Evolutionary conservation across 2,888 invertebrate species (phyloP).

Genomic region (Latrodectus elegans): DNA sequence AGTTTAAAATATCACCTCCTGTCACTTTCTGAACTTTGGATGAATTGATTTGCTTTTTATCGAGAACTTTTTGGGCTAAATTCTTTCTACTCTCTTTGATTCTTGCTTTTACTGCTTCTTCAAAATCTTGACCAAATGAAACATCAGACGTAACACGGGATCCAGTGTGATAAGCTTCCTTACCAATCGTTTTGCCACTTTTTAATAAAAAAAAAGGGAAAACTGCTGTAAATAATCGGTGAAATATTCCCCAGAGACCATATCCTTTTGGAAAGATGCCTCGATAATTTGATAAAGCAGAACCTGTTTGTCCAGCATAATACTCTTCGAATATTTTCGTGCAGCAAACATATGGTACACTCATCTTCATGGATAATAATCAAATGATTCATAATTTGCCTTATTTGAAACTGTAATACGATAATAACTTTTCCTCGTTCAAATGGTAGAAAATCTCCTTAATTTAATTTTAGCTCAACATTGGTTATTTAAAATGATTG

Average conservation of each 20-base stretch:
- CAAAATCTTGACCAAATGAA: neutral
- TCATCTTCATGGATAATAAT: neutral
- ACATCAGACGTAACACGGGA: conserved; percentile 2
- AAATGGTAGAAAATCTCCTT: conserved; percentile 19
- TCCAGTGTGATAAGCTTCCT: neutral
- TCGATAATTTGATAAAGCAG: neutral
- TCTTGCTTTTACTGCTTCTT: neutral
- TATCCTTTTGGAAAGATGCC: conserved; percentile 8
- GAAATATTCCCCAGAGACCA: neutral
- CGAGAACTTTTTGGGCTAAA: neutral
- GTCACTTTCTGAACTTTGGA: no score
- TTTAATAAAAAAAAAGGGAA: no score
- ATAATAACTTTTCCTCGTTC: conserved; percentile 17
- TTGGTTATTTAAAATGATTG: conserved; percentile 22
- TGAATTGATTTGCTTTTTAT: no score
- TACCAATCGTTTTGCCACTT: neutral
- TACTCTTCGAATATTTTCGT: conserved; percentile 5
- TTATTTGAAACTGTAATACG: conserved; percentile 6
- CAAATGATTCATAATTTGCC: neutral
- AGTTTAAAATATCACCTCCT: no score
- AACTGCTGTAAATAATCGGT: no score
- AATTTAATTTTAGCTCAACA: conserved; percentile 18
- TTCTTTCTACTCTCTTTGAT: neutral
- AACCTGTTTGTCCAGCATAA: neutral
- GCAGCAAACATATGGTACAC: conserved; percentile 6